Evolutionary conservation across 2,797 vertebrate genomes (phyloP).

Genomic region (Ctenochaetus hawaiiensis): DNA sequence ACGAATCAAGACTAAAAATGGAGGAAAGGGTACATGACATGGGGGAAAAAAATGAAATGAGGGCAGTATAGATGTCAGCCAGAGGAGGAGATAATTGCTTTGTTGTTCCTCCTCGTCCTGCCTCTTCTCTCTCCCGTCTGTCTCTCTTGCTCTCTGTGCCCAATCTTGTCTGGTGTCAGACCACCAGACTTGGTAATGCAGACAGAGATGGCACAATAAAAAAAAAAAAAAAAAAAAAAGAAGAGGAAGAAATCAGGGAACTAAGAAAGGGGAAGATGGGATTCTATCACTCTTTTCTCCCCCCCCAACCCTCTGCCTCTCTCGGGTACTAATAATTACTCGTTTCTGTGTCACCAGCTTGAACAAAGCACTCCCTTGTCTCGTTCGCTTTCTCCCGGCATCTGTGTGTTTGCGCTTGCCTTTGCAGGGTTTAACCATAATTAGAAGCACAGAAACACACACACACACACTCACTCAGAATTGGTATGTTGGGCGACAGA

Average conservation of each 20-base stretch:
- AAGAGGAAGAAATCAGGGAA: conserved; percentile 13
- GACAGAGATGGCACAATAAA: not conserved
- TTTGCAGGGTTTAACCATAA: conserved; percentile 61
- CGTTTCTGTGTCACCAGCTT: conserved; percentile 66
- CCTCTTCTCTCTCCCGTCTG: conserved; percentile 5
- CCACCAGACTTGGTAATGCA: conserved; percentile 48
- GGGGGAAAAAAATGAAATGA: conserved; percentile 40
- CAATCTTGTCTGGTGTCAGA: conserved; percentile 66
- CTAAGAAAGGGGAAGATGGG: not conserved
- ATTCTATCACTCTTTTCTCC: conserved; percentile 31
- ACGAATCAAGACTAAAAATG: conserved; percentile 46
- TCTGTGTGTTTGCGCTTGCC: conserved; percentile 20
- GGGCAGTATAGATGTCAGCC: conserved; percentile 67
- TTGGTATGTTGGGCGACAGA: conserved; percentile 27
- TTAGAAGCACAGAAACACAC: conserved; percentile 50
- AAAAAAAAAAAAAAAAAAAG: not conserved
- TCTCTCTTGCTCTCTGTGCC: conserved; percentile 42
- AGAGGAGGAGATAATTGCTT: conserved; percentile 73
- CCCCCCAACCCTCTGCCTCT: conserved; percentile 2
- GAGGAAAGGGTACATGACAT: conserved; percentile 55
- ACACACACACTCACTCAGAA: not conserved
- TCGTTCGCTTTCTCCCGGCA: conserved; percentile 44
- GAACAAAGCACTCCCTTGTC: conserved; percentile 67
- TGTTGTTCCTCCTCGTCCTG: conserved; percentile 58
- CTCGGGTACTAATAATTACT: conserved; percentile 70